phyloP scores from a whole-genome alignment of 2,113 vertebrate species.

The Cyanoderma ruficeps region DNA sequence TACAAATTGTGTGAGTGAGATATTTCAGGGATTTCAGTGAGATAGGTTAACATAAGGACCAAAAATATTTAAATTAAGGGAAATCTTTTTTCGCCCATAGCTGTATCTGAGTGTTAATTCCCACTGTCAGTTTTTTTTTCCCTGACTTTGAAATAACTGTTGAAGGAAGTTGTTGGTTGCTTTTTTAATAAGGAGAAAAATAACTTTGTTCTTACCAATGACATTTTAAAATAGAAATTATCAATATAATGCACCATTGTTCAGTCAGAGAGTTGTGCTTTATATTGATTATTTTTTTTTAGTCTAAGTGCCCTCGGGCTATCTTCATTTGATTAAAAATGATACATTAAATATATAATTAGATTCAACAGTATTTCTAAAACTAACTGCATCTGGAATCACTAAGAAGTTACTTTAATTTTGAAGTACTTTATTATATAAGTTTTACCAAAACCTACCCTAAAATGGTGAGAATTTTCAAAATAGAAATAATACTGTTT shows the following conservation, averaged over 20 bases:
- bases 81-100: not conserved
- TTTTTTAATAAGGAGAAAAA: constrained; percentile 52
- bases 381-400: not conserved
- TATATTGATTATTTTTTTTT: constrained; percentile 52
- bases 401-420: constrained; percentile 12
- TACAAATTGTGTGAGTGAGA: not conserved
- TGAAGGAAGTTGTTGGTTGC: not conserved
- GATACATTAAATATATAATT: constrained; percentile 38
- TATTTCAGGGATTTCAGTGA: not conserved
- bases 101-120: not conserved
- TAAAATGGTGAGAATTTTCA: not conserved
- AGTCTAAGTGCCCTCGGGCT: constrained; percentile 12
- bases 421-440: not conserved
- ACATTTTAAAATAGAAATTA: constrained; percentile 67
- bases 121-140: not conserved
- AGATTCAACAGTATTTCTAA: constrained; percentile 13
- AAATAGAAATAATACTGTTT: not conserved
- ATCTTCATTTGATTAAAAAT: constrained; percentile 61
- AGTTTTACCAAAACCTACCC: not conserved
- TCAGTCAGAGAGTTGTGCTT: constrained; percentile 31
- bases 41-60: not conserved
- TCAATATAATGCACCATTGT: constrained; percentile 55
- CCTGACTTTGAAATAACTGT: constrained; percentile 13
- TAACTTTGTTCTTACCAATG: constrained; percentile 60
- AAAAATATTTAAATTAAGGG: not conserved